phyloP scores from a whole-genome alignment of 2,888 invertebrate species.

The Bembecia ichneumoniformis region DNA sequence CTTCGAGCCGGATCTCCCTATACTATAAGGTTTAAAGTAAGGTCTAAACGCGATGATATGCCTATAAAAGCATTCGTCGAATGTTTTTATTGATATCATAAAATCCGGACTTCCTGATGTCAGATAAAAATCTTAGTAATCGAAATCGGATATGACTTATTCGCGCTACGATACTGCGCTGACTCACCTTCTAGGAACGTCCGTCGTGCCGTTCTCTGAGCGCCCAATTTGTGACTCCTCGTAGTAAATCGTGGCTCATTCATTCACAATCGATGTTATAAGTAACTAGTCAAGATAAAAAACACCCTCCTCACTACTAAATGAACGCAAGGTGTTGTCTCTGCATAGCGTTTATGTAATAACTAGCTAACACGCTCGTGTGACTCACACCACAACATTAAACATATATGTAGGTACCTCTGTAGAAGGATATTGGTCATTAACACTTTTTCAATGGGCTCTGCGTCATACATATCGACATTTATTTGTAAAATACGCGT shows the following conservation, averaged over 20 bases:
- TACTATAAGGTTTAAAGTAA: too few relatives aligned
- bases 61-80: too few relatives aligned
- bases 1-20: too few relatives aligned
- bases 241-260: conserved; percentile 31
- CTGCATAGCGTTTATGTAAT: conserved; percentile 37
- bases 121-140: conserved; percentile 15
- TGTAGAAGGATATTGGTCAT: conserved; percentile 17
- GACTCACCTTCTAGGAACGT: conserved; percentile 27
- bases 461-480: conserved; percentile 1
- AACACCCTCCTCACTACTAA: conserved; percentile 22
- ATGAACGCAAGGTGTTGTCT: conserved; percentile 27
- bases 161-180: conserved; percentile 21
- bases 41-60: too few relatives aligned
- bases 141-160: conserved; percentile 44
- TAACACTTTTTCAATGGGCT: conserved; percentile 11
- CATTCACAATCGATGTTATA: conserved; percentile 51
- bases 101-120: not conserved
- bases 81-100: not conserved
- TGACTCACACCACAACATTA: conserved; percentile 8
- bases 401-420: conserved; percentile 5
- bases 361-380: conserved; percentile 6
- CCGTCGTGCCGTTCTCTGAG: conserved; percentile 17
- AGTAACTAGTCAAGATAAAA: conserved; percentile 40
- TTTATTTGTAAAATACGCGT: conserved; percentile 5
- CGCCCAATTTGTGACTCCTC: conserved; percentile 24